These are phyloP conservation scores for Trematomus loennbergii DNA, from an alignment of 2,113 vertebrate genomes.

Conservation along the genomic window DNA sequence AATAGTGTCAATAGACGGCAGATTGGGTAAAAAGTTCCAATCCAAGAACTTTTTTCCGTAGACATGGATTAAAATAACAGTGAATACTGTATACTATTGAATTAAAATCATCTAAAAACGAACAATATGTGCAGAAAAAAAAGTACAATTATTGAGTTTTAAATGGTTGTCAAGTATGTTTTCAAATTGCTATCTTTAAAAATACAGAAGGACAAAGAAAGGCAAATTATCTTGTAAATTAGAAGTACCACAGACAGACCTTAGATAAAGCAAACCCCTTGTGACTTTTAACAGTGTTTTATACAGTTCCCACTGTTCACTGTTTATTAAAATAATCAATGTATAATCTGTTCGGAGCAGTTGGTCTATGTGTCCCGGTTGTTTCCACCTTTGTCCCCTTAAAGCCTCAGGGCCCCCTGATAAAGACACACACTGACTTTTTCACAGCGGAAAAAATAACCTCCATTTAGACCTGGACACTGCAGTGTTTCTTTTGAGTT, in stretches of 20 bases:
- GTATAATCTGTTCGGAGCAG: not conserved
- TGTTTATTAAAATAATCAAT: too few relatives aligned
- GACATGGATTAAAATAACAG: too few relatives aligned
- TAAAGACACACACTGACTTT: conserved; percentile 60
- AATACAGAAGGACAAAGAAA: not conserved
- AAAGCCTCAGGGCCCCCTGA: conserved; percentile 19
- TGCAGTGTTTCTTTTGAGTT: conserved; percentile 38
- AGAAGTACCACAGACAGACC: not conserved
- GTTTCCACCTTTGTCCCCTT: conserved; percentile 48
- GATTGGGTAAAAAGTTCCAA: not conserved
- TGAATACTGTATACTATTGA: too few relatives aligned
- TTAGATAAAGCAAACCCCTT: not conserved
- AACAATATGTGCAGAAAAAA: too few relatives aligned
- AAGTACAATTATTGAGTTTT: too few relatives aligned
- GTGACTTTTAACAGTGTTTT: not conserved
- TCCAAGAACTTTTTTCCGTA: too few relatives aligned
- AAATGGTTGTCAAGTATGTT: too few relatives aligned
- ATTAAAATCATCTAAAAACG: too few relatives aligned
- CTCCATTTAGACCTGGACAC: conserved; percentile 5
- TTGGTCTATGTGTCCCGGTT: not conserved
- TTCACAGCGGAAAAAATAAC: conserved; percentile 31
- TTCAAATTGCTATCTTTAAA: too few relatives aligned
- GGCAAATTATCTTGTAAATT: not conserved
- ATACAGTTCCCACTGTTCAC: too few relatives aligned
- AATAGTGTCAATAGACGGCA: not conserved